Conservation (phyloP, 2,888 invertebrate species). For the Crepidodera aurea region DNA sequence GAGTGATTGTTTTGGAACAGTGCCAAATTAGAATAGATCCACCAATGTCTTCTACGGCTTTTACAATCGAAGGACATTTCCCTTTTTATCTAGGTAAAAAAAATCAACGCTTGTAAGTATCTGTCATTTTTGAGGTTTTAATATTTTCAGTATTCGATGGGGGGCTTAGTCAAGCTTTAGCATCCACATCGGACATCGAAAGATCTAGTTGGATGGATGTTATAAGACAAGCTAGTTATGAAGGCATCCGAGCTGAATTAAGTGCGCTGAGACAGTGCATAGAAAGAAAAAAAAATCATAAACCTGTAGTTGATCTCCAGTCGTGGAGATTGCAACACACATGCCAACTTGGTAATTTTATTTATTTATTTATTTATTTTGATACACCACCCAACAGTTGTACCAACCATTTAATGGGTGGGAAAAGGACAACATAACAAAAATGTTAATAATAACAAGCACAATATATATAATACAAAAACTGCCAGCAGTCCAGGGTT, state of each 20-base stretch:
- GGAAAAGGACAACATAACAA: too few species aligned
- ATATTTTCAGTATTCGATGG: constrained; percentile 85
- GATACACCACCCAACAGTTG: too few species aligned
- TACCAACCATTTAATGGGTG: too few species aligned
- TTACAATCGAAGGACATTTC: constrained; percentile 76
- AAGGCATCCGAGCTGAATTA: constrained; percentile 80
- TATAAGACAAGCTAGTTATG: constrained; percentile 85
- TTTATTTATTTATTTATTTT: too few species aligned
- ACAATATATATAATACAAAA: too few species aligned
- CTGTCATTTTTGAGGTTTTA: constrained; percentile 32
- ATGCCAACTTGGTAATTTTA: constrained; percentile 70
- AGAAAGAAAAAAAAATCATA: constrained; percentile 69
- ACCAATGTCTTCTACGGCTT: constrained; percentile 65
- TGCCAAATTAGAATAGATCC: constrained; percentile 78
- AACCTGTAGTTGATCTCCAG: constrained; percentile 72
- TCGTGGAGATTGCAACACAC: constrained; percentile 76
- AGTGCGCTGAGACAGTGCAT: constrained; percentile 68
- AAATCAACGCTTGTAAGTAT: neutral
- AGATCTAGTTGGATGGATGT: constrained; percentile 87
- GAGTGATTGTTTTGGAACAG: constrained; percentile 88
- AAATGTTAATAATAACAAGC: too few species aligned
- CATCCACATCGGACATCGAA: constrained; percentile 81
- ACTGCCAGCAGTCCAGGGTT: too few species aligned
- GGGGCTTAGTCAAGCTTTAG: constrained; percentile 81
- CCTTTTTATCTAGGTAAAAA: constrained; percentile 81